A percentile compares a stretch with the other conserved stretches of the same genome.
Conservation (phyloP, 2,113 vertebrate species). For the Pomatorhinus ruficollis region DNA sequence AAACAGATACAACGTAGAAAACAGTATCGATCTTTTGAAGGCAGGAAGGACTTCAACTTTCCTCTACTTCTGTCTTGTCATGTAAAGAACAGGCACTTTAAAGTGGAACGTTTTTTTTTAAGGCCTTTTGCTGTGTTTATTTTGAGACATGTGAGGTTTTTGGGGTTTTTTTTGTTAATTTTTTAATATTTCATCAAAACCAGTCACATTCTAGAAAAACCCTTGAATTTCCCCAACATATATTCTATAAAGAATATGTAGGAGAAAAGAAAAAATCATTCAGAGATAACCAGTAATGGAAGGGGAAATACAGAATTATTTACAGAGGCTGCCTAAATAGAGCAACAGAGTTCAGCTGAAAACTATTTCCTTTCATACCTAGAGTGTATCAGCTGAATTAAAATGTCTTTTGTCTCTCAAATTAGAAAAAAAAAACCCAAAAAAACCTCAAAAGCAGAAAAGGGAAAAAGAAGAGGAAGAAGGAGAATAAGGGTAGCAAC, state of each 20-base stretch:
- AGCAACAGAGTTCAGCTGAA: background rate
- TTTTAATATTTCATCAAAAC: background rate
- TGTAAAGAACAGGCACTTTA: background rate
- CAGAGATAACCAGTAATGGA: background rate
- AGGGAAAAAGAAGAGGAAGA: background rate
- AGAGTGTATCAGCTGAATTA: slow-evolving; percentile 34
- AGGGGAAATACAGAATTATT: background rate
- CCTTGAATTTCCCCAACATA: background rate
- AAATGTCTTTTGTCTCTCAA: slow-evolving; percentile 27
- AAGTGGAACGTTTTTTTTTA: background rate
- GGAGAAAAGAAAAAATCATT: background rate
- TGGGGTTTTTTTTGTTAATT: rapidly evolving
- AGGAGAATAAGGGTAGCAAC: background rate
- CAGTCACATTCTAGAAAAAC: background rate
- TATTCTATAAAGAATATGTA: background rate
- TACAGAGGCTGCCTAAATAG: background rate
- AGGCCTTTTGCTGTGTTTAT: background rate
- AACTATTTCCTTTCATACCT: background rate
- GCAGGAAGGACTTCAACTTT: background rate
- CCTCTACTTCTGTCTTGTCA: background rate
- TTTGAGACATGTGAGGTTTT: background rate
- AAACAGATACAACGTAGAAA: background rate
- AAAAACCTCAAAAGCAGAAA: background rate
- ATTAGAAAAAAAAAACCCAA: slow-evolving; percentile 13
- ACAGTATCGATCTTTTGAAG: background rate